These are phyloP conservation scores for Dynastes tityus DNA, from an alignment of 2,888 invertebrate species.

Conservation along the genomic window DNA sequence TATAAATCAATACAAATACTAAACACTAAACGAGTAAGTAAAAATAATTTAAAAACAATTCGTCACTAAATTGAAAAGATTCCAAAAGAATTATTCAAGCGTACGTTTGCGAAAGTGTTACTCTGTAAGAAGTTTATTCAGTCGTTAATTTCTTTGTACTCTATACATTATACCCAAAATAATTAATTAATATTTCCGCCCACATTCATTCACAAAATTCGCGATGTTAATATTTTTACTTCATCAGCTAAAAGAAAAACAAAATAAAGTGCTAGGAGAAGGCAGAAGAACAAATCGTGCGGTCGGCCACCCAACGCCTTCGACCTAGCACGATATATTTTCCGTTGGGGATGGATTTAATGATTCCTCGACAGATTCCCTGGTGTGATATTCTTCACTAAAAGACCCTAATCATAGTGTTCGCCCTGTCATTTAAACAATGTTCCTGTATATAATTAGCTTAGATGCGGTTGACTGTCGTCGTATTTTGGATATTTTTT, in stretches of 20 bases:
- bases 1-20: no score
- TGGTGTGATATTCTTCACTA: conserved; percentile 63
- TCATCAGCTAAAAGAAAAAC: conserved; percentile 23
- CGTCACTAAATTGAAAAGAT: no score
- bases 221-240: conserved; percentile 35
- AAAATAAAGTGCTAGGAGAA: conserved; percentile 18
- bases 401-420: conserved; percentile 59
- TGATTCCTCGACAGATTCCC: conserved; percentile 58
- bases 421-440: conserved; percentile 61
- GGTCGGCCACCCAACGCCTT: conserved; percentile 47
- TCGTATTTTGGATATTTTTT: conserved; percentile 38
- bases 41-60: no score
- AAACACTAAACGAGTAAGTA: no score
- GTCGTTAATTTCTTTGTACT: no score
- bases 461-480: conserved; percentile 46
- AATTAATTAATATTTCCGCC: no score
- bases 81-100: no score
- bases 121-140: no score
- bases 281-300: conserved; percentile 19
- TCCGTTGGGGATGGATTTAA: conserved; percentile 52
- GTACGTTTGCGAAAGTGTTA: no score
- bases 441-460: conserved; percentile 58
- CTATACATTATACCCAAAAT: no score
- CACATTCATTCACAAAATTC: conserved; percentile 14
- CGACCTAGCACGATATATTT: conserved; percentile 37